Evolutionary conservation across 2,113 vertebrate genomes (phyloP).

Genomic region (Odobenus rosmarus): DNA sequence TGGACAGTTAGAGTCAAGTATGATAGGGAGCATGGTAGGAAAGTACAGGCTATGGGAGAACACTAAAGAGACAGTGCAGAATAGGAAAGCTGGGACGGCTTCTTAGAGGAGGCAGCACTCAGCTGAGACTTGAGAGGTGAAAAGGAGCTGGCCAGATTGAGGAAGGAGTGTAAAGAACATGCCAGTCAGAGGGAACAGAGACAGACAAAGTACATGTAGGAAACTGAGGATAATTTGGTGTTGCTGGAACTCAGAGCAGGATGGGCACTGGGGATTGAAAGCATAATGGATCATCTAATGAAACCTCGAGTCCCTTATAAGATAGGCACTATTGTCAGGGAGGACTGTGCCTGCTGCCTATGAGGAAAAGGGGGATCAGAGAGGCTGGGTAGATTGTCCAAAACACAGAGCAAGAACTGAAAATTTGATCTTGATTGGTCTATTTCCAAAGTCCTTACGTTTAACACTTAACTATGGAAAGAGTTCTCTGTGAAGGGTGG

Average conservation of each 20-base stretch:
- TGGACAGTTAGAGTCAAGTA: accelerated
- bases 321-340: neutral
- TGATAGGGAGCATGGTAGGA: too few relatives aligned
- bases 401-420: neutral
- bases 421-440: neutral
- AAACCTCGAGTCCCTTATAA: neutral
- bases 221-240: too few relatives aligned
- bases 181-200: neutral
- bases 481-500: neutral
- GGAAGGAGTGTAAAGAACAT: neutral
- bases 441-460: neutral
- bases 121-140: neutral
- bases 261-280: neutral
- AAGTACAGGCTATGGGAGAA: neutral
- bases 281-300: neutral
- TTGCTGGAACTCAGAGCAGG: neutral
- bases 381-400: neutral
- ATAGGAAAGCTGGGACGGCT: neutral
- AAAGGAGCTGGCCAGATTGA: neutral
- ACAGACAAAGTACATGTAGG: neutral
- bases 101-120: neutral
- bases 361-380: neutral
- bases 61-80: neutral
- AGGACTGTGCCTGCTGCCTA: too few relatives aligned
- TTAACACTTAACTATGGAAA: neutral